Conservation (phyloP, 2,797 vertebrate species). For the Myotis daubentonii region DNA sequence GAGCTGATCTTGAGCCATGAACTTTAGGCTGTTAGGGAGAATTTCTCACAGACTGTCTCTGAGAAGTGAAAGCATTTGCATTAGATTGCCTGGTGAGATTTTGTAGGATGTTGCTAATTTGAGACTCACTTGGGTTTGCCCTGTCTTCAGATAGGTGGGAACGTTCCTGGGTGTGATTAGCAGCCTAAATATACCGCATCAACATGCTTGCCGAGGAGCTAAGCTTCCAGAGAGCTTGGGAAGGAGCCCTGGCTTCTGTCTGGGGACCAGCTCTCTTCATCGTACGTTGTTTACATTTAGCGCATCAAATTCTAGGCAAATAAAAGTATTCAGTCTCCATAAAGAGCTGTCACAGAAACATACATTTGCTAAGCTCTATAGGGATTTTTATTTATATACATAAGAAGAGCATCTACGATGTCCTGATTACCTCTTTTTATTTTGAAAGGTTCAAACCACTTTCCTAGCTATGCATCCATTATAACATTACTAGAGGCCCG, state of each 20-base stretch:
- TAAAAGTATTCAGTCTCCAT: slow-evolving; percentile 45
- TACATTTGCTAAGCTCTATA: not conserved
- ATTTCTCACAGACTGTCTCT: slow-evolving; percentile 19
- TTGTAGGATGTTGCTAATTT: slow-evolving; percentile 74
- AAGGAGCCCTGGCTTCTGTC: slow-evolving; percentile 67
- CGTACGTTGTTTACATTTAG: slow-evolving; percentile 60
- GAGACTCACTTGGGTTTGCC: slow-evolving; percentile 73
- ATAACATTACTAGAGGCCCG: not conserved
- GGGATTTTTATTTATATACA: slow-evolving; percentile 54
- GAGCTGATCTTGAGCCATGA: not conserved
- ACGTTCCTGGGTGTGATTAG: slow-evolving; percentile 68
- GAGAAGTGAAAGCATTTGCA: slow-evolving; percentile 27
- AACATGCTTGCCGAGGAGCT: slow-evolving; percentile 51
- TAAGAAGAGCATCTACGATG: slow-evolving; percentile 26
- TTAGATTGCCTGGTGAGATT: slow-evolving; percentile 52
- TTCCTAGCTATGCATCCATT: not conserved
- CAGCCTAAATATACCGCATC: slow-evolving; percentile 71
- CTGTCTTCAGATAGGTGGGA: slow-evolving; percentile 73
- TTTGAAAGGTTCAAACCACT: not conserved
- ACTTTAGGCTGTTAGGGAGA: not conserved
- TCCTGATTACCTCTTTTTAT: not conserved
- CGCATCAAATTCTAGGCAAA: slow-evolving; percentile 64
- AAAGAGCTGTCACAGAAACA: slow-evolving; percentile 63
- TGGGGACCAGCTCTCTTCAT: slow-evolving; percentile 60
- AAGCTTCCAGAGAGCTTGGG: slow-evolving; percentile 64